phyloP scores from a whole-genome alignment of 2,113 vertebrate genomes.

The Morone chrysops region DNA sequence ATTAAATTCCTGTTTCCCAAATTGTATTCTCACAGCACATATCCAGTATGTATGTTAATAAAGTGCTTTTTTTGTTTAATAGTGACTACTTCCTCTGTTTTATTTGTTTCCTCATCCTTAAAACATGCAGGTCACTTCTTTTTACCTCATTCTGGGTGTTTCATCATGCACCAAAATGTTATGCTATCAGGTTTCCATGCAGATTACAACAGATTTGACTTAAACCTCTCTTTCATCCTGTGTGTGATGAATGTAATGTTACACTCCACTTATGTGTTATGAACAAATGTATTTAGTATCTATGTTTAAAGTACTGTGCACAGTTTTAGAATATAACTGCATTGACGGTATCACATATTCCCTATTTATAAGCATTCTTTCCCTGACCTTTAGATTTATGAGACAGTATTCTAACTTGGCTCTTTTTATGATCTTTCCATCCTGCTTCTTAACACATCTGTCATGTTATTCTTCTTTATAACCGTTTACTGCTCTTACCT shows the following conservation, averaged over 20 bases:
- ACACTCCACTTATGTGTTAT: not conserved
- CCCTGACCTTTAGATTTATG: conserved; percentile 18
- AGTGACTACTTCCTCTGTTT: not conserved
- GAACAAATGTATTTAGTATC: not conserved
- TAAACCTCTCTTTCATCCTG: not conserved
- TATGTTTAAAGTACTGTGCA: not conserved
- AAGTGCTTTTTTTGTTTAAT: not conserved
- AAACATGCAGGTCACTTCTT: conserved; percentile 13
- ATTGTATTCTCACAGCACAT: not conserved
- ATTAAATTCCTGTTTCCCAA: not conserved
- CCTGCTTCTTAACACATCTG: not conserved
- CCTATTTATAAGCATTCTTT: not conserved
- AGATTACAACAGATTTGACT: not conserved
- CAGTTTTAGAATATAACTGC: conserved; percentile 1
- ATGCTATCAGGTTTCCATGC: not conserved
- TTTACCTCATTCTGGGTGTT: not conserved
- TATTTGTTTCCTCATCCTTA: conserved; percentile 28
- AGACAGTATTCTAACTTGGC: conserved; percentile 12
- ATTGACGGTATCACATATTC: not conserved
- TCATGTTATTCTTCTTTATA: conserved; percentile 13
- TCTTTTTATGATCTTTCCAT: not conserved
- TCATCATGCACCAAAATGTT: not conserved
- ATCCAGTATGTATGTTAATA: not conserved
- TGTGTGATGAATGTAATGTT: not conserved
- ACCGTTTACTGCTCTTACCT: conserved; percentile 51